Evolutionary conservation across 2,113 vertebrate genomes (phyloP).

Genomic region (Ictalurus furcatus): DNA sequence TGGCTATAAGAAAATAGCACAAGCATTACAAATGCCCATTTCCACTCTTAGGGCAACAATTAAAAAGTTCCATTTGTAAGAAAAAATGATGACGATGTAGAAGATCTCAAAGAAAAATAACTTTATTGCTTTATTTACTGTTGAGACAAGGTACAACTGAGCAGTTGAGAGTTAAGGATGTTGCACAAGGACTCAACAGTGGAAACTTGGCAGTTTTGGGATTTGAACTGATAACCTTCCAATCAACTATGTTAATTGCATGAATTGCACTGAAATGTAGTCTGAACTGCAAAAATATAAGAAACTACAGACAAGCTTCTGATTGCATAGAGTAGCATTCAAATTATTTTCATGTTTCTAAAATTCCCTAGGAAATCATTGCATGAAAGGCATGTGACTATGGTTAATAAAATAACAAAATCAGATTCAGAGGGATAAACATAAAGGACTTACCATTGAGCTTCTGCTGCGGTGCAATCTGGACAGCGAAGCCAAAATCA

Average conservation of each 20-base stretch:
- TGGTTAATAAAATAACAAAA: background rate
- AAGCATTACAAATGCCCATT: no score
- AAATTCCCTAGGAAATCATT: background rate
- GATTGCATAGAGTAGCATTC: background rate
- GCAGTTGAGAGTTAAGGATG: background rate
- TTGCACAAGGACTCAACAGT: background rate
- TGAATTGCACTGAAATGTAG: background rate
- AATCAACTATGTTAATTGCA: background rate
- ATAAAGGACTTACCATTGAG: conserved; percentile 79
- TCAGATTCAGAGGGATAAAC: background rate
- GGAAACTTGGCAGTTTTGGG: background rate
- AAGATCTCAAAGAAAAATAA: no score
- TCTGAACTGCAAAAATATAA: background rate
- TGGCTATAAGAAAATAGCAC: no score
- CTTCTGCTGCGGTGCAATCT: conserved; percentile 75
- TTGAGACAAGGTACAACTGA: background rate
- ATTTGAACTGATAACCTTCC: background rate
- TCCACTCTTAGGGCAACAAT: no score
- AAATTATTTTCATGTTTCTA: background rate
- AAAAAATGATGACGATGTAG: no score
- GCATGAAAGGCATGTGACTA: background rate
- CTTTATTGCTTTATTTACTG: no score
- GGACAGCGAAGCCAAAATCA: conserved; percentile 93
- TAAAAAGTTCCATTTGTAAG: no score
- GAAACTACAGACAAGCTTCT: background rate